These are phyloP conservation scores for Crocallis elinguaria DNA, from an alignment of 2,888 invertebrate genomes.

Conservation along the genomic window DNA sequence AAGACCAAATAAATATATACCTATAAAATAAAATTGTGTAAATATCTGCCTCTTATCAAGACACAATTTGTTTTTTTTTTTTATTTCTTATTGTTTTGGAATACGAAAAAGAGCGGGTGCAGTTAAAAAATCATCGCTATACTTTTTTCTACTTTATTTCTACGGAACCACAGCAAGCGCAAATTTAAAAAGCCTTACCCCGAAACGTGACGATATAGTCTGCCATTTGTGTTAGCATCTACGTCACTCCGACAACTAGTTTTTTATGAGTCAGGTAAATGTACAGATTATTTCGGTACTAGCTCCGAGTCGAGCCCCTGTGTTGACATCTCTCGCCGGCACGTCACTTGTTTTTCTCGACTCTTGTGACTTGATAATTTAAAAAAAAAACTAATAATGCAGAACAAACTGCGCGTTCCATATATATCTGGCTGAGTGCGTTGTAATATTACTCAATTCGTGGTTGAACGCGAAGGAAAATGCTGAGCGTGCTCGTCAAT, in stretches of 20 bases:
- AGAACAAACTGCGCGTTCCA: slow-evolving; percentile 9
- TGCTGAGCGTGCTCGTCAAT: slow-evolving; percentile 22
- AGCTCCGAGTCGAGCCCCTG: slow-evolving; percentile 30
- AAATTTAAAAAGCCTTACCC: no score
- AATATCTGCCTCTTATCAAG: no score
- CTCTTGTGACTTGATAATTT: slow-evolving; percentile 15
- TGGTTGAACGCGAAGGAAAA: slow-evolving; percentile 22
- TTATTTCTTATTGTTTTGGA: no score
- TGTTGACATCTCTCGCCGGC: slow-evolving; percentile 19
- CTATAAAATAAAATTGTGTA: no score
- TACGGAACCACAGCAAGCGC: no score
- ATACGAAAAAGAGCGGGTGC: no score
- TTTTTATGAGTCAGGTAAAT: slow-evolving; percentile 18
- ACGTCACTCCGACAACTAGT: slow-evolving; percentile 8
- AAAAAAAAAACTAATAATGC: slow-evolving; percentile 10
- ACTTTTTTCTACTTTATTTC: no score
- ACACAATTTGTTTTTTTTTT: no score
- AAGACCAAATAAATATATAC: no score
- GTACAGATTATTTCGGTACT: slow-evolving; percentile 17
- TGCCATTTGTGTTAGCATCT: background rate
- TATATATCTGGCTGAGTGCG: slow-evolving; percentile 15
- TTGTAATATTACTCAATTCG: slow-evolving; percentile 18
- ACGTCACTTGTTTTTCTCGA: slow-evolving; percentile 35
- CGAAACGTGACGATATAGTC: background rate
- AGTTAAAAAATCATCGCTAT: no score